Percentiles rank a stretch among this genome's conserved stretches.
phyloP scores from a whole-genome alignment of 2,888 invertebrate species.

The Lycocerus yunnanus region DNA sequence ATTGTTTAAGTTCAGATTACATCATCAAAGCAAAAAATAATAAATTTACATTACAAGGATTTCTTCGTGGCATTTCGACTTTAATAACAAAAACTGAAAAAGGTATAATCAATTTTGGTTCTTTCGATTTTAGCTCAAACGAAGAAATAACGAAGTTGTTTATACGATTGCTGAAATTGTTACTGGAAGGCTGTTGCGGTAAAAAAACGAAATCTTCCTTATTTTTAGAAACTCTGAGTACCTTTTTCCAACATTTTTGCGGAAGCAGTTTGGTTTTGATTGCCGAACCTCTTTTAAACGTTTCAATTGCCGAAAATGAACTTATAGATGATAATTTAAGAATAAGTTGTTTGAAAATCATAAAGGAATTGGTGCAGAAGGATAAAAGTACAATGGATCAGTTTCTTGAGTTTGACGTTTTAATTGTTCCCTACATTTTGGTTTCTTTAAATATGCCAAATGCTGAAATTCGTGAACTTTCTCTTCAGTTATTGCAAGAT shows the following conservation, averaged over 20 bases:
- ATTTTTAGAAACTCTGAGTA: slow-evolving; percentile 49
- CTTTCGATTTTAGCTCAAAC: slow-evolving; percentile 55
- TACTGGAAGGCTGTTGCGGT: slow-evolving; percentile 57
- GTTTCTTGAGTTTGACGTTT: slow-evolving; percentile 52
- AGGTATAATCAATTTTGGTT: slow-evolving; percentile 52
- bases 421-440: slow-evolving; percentile 59
- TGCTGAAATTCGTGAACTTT: slow-evolving; percentile 60
- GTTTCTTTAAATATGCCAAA: slow-evolving; percentile 64
- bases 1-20: slow-evolving; percentile 49
- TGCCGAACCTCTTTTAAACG: slow-evolving; percentile 63
- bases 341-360: slow-evolving; percentile 55
- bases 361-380: slow-evolving; percentile 32
- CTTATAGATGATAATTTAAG: slow-evolving; percentile 55
- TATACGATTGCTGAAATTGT: slow-evolving; percentile 57
- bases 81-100: slow-evolving; percentile 59
- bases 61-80: slow-evolving; percentile 60
- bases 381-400: slow-evolving; percentile 45
- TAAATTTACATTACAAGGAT: slow-evolving; percentile 61
- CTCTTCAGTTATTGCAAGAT: slow-evolving; percentile 60
- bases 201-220: slow-evolving; percentile 41
- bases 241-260: slow-evolving; percentile 58
- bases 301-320: slow-evolving; percentile 51
- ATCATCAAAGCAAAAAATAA: slow-evolving; percentile 54
- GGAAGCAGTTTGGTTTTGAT: slow-evolving; percentile 54
- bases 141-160: slow-evolving; percentile 54